A percentile compares a stretch with the other conserved stretches of the same genome.
Conservation (phyloP, 2,113 vertebrate species). For the Malurus elegans region DNA sequence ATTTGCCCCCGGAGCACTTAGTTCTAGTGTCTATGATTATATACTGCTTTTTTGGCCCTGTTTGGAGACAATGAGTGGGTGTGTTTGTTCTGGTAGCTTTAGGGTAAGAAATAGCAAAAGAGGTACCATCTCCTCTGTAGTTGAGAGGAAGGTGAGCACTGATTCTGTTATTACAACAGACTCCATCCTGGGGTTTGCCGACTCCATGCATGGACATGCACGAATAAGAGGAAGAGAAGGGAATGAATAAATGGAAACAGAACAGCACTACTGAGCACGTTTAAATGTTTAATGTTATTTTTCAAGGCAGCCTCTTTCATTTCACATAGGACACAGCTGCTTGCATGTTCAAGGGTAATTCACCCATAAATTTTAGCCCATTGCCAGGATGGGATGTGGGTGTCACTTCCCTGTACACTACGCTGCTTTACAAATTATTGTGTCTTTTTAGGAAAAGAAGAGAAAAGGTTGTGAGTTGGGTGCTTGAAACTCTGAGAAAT, state of each 20-base stretch:
- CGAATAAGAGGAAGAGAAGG: background rate
- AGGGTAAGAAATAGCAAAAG: constrained; percentile 28
- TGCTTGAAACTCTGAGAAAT: background rate
- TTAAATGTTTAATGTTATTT: constrained; percentile 13
- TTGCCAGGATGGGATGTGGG: background rate
- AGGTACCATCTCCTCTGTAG: background rate
- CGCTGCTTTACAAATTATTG: background rate
- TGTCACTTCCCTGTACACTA: background rate
- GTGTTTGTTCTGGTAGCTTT: constrained; percentile 46
- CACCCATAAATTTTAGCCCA: background rate
- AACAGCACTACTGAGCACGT: background rate
- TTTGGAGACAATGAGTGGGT: constrained; percentile 26
- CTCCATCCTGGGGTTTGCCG: background rate
- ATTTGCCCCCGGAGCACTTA: constrained; percentile 40
- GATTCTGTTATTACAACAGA: constrained; percentile 7
- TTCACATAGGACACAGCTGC: background rate
- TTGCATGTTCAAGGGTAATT: background rate
- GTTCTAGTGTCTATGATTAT: background rate
- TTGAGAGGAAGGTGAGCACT: background rate
- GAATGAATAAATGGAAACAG: background rate
- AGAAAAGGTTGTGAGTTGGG: background rate
- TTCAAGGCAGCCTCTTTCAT: background rate
- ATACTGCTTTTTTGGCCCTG: constrained; percentile 24
- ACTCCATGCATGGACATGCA: constrained; percentile 9
- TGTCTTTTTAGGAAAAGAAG: background rate